Base-by-base conservation (phyloP, 1,140 invertebrate species). In the Pomacea maculata region DNA sequence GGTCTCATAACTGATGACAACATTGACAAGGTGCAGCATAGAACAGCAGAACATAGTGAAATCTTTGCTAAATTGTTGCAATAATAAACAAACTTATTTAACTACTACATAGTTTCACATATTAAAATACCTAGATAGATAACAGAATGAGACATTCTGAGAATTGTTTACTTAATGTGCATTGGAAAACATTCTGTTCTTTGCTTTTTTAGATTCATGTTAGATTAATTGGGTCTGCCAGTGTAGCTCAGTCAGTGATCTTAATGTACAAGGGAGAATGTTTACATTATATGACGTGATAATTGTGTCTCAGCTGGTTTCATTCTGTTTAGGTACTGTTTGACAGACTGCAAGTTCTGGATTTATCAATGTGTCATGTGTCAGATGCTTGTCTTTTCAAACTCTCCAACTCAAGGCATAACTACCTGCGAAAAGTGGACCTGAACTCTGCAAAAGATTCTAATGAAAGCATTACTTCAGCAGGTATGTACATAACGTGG, bases 1-100 rank as follows among this genome's bases (percentile, higher is more conserved):
- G 87, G 87, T 10, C 67, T 85, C 7, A 81, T 88, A n/a, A 86
- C 84, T 57, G 86, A 88, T 78, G 67, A 84, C 45, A 88, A 88
- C 67, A 85, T 88, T 64, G 76, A 78, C 25, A 86, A 86, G 81
- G 87, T 88, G 15, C 15, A 15, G 12, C 21, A 11, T 70, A 34
- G 10, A 25, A 70, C 11, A 34, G 3, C 34, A 45, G 6, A 45
- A 45, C 34, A 45, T 45, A 45, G 34, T 45, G 34, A 45, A 45
- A 45, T 45, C 34, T 45, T 45, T 45, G 34, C 34, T 45, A 45
- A 45, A 45, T 4, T 4, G 34, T 45, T 45, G 34, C 2, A 45
- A 45, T 45, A 45, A 45, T 45, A 45, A 25, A 45, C 34, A 45
- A 45, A 45, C 6, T 4, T 45, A 45, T 45, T 45, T 45, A 45